Evolutionary conservation across 2,113 vertebrate species (phyloP).

Genomic region (Lontra canadensis): DNA sequence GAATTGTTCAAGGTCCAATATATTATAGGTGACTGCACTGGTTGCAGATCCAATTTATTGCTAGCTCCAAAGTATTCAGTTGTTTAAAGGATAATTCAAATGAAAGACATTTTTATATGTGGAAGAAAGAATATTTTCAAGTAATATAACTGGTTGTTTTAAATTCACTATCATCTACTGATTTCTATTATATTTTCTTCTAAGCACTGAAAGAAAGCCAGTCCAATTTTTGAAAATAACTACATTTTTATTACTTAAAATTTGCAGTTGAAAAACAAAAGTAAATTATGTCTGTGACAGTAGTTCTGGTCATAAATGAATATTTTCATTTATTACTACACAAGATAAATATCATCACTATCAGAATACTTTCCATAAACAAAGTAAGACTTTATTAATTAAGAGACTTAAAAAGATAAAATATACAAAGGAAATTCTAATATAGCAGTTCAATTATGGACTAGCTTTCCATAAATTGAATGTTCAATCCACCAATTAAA

Average conservation of each 20-base stretch:
- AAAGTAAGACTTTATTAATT: neutral
- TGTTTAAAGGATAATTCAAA: neutral
- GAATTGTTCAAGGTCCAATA: neutral
- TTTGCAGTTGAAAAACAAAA: neutral
- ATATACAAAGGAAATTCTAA: neutral
- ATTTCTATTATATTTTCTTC: constrained; percentile 2
- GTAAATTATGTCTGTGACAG: neutral
- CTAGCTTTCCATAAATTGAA: neutral
- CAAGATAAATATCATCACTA: neutral
- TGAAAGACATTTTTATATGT: neutral
- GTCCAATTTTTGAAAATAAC: neutral
- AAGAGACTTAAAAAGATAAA: neutral
- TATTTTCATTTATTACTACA: neutral
- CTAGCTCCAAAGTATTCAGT: neutral
- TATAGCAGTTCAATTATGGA: neutral
- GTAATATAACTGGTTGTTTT: neutral
- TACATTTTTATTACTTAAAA: neutral
- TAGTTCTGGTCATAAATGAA: neutral
- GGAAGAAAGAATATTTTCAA: neutral
- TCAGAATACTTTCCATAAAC: neutral
- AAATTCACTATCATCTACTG: neutral
- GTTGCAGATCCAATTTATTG: neutral
- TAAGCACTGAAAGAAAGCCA: neutral
- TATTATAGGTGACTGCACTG: neutral
- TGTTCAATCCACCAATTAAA: neutral